Percentiles rank a stretch among this genome's conserved stretches.
Evolutionary conservation across 2,113 vertebrate species (phyloP).

Genomic region (Lampris megalopsis): DNA sequence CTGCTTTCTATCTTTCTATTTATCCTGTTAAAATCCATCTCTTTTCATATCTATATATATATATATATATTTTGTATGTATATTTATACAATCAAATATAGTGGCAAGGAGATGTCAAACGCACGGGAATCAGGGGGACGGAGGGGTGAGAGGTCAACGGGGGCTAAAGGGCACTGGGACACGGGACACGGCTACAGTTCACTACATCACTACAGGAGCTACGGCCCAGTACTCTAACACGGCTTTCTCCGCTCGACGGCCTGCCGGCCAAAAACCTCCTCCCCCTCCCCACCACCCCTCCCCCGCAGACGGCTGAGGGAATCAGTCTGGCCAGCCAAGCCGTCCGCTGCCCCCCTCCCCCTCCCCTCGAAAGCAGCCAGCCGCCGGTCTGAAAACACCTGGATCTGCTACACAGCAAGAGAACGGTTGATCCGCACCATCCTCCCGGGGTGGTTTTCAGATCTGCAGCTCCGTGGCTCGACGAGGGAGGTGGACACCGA

Average conservation of each 20-base stretch:
- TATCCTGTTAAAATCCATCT: conserved; percentile 70
- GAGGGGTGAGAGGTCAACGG: conserved; percentile 66
- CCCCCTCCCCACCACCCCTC: not conserved
- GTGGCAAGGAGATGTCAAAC: conserved; percentile 76
- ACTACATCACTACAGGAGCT: conserved; percentile 76
- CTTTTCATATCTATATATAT: conserved; percentile 72
- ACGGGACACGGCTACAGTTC: conserved; percentile 79
- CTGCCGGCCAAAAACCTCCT: conserved; percentile 4
- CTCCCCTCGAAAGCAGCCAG: conserved; percentile 1
- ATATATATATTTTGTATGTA: conserved; percentile 72
- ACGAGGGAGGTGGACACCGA: conserved; percentile 23
- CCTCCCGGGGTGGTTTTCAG: conserved; percentile 37
- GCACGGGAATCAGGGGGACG: conserved; percentile 73
- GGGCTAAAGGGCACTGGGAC: conserved; percentile 70
- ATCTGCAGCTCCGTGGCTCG: conserved; percentile 32
- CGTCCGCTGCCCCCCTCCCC: conserved; percentile 14
- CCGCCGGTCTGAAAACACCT: conserved; percentile 49
- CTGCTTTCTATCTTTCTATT: conserved; percentile 66
- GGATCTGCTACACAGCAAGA: conserved; percentile 9
- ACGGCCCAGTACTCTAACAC: conserved; percentile 57
- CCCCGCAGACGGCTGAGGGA: not conserved
- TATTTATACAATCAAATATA: conserved; percentile 82
- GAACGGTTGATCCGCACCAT: conserved; percentile 4
- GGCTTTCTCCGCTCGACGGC: conserved; percentile 25
- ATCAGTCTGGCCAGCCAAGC: conserved; percentile 11